Evolutionary conservation across 2,797 vertebrate genomes (phyloP), one percentile per base, ranked within the genome.

Genomic region (Cirrhinus mrigala): DNA sequence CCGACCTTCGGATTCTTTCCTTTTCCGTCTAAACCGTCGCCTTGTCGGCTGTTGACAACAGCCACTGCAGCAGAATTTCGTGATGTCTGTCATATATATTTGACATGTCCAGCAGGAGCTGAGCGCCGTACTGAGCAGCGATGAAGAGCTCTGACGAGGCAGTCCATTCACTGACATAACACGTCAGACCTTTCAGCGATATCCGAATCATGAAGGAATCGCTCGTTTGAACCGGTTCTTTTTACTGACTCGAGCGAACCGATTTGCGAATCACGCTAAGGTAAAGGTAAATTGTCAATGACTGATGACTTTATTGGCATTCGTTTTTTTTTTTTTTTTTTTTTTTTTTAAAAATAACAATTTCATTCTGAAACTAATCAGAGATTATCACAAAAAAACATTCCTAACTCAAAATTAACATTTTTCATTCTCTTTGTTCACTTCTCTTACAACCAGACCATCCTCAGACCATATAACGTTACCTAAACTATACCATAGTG

Each of bases 161-260:
- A 40, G 40, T 62, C 66, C 48, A 12, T 88, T 87, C 86, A 83
- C 70, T 18, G 12, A 89, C 66, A 86, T 69, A 91, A 92, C 93
- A 94, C 94, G 93, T 94, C 94, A 94, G 81, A 46, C 1, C 54
- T 74, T 9, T 27, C 22, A 6, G 64, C 3, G 24, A 11, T 88
- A 20, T 84, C 83, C 85, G 22, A 77, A 37, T 62, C 56, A 77
- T 83, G 90, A 82, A 5, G 29, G 81, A 83, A 20, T 71, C 37
- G 37, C 44, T 78, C 16, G 22, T 14, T 37, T 54, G 69, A 48
- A 33, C 24, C 2, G 81, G 16, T 27, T 76, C 46, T 24, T 66
- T 68, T 62, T 18, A 44, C 1, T 20, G 29, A 56, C 37, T 84
- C 75, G 1, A 58, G 16, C 20, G 60, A 68, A 5, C 27, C 78